Percentiles rank a stretch among this genome's conserved stretches.
Evolutionary conservation across 2,797 vertebrate species (phyloP).

Genomic region (Aplochiton taeniatus): DNA sequence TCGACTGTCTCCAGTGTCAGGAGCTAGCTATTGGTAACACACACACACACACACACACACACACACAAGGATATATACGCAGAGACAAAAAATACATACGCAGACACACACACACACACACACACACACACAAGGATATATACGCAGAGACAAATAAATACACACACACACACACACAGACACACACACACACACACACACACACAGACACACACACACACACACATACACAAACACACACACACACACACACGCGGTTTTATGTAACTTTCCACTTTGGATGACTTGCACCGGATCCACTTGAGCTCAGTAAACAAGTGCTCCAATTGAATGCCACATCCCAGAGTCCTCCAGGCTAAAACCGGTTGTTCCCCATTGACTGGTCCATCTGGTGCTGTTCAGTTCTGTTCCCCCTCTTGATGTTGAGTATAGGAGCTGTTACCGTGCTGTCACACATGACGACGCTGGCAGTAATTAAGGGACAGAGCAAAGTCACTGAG

Average conservation of each 20-base stretch:
- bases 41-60: slow-evolving; percentile 7
- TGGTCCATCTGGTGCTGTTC: not conserved
- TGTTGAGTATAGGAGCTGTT: not conserved
- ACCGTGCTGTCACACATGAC: not conserved
- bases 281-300: not conserved
- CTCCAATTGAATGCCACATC: not conserved
- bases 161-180: not conserved
- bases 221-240: not conserved
- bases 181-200: not conserved
- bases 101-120: slow-evolving; percentile 8
- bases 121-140: not conserved
- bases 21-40: not conserved
- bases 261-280: not conserved
- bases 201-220: not conserved
- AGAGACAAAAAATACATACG: not conserved
- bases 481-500: not conserved
- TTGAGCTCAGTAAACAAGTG: slow-evolving; percentile 9
- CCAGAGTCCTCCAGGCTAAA: not conserved
- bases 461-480: not conserved
- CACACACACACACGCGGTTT: slow-evolving; percentile 4
- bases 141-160: not conserved
- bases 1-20: not conserved
- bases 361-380: not conserved
- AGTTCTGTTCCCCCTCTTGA: not conserved
- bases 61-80: not conserved